These are phyloP conservation scores for Leucopsar rothschildi DNA, from an alignment of 2,113 vertebrate species.

Conservation along the genomic window DNA sequence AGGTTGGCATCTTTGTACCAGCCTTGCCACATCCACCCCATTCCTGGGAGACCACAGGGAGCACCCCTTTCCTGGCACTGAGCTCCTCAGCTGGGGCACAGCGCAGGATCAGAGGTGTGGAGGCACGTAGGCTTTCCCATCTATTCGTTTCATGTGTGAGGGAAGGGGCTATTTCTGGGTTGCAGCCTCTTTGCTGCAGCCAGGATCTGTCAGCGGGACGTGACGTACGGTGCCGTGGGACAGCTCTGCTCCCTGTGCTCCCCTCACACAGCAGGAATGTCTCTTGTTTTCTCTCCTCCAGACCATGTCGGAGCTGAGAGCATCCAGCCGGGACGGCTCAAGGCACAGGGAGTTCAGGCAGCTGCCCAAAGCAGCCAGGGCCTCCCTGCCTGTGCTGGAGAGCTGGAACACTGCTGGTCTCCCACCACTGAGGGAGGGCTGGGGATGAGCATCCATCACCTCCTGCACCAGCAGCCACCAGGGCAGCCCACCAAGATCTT, in stretches of 20 bases:
- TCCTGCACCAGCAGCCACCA: neutral
- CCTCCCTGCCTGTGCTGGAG: neutral
- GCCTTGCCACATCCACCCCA: neutral
- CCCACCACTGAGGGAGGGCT: neutral
- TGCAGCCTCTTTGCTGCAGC: neutral
- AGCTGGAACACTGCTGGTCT: neutral
- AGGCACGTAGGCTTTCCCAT: neutral
- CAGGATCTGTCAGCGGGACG: neutral
- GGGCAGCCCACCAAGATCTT: neutral
- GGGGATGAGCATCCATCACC: neutral
- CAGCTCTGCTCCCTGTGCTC: neutral
- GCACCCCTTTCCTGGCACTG: neutral
- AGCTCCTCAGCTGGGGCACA: neutral
- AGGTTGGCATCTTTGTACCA: neutral
- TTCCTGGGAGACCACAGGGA: neutral
- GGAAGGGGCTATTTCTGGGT: neutral
- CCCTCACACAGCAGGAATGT: neutral
- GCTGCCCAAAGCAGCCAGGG: neutral
- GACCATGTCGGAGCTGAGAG: neutral
- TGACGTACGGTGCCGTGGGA: neutral
- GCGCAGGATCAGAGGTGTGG: neutral
- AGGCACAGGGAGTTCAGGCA: neutral
- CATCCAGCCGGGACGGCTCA: neutral
- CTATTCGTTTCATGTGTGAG: neutral
- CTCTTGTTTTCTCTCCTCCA: constrained; percentile 13